phyloP scores from a whole-genome alignment of 2,113 vertebrate species.

The Asarcornis scutulata region DNA sequence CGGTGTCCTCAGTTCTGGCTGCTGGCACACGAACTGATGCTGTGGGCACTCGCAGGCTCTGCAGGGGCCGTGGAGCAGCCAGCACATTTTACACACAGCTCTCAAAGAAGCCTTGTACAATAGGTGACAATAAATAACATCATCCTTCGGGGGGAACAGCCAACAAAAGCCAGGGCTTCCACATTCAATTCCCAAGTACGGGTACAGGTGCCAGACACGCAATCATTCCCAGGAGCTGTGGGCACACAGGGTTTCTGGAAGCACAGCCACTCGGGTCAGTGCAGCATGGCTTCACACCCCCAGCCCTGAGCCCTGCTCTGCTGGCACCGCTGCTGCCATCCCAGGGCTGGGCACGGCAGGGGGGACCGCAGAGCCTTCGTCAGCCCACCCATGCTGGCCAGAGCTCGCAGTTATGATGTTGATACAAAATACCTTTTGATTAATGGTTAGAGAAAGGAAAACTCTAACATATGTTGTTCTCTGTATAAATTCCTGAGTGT shows the following conservation, averaged over 20 bases:
- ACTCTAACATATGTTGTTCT: conserved; percentile 33
- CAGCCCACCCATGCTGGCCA: not conserved
- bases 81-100: not conserved
- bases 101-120: not conserved
- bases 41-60: not conserved
- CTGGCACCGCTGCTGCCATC: not conserved
- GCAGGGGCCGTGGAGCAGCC: not conserved
- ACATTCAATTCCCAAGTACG: too few relatives aligned
- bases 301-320: fast-evolving
- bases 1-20: not conserved
- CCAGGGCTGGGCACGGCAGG: too few relatives aligned
- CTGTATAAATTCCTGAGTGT: conserved; percentile 40
- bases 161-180: not conserved
- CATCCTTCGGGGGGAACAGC: not conserved
- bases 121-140: not conserved
- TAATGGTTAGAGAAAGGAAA: conserved; percentile 58
- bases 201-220: not conserved
- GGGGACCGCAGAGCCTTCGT: too few relatives aligned
- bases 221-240: not conserved
- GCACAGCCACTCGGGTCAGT: not conserved
- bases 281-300: too few relatives aligned
- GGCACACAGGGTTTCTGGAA: too few relatives aligned
- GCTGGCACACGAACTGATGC: too few relatives aligned
- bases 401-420: conserved; percentile 17
- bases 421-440: conserved; percentile 66